Percentiles rank a stretch among this genome's conserved stretches.
These are phyloP conservation scores for Cygnus olor DNA, from an alignment of 2,797 vertebrate genomes.

Conservation along the genomic window DNA sequence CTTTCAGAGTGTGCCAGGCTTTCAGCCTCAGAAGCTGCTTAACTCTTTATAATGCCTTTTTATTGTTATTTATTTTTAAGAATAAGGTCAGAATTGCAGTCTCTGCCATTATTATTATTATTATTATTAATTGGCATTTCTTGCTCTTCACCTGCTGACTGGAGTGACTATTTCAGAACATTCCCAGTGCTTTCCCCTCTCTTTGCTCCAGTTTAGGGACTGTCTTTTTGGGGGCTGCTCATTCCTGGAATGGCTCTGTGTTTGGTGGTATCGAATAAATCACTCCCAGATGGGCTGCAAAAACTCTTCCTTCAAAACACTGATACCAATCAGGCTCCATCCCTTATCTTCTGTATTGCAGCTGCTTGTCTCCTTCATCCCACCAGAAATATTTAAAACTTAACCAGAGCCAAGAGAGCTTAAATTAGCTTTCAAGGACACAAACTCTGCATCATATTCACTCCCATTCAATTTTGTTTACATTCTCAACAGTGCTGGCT, in stretches of 20 bases:
- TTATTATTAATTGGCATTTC: not conserved
- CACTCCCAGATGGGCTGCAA: not conserved
- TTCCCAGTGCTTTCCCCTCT: not conserved
- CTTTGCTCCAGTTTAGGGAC: not conserved
- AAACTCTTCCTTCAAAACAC: constrained; percentile 51
- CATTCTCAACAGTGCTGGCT: not conserved
- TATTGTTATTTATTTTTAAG: not conserved
- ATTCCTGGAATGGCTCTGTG: not conserved
- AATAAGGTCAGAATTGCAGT: not conserved
- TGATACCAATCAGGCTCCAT: constrained; percentile 7
- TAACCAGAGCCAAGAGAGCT: constrained; percentile 9
- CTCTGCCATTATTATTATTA: not conserved
- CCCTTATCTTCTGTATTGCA: constrained; percentile 21
- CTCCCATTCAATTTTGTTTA: constrained; percentile 30
- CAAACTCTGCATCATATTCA: not conserved
- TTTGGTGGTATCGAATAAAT: constrained; percentile 38
- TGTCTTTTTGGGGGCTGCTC: not conserved
- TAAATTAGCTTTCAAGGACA: constrained; percentile 66
- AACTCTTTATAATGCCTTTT: not conserved
- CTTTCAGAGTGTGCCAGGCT: not conserved
- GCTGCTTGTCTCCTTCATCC: constrained; percentile 37
- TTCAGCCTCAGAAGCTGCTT: not conserved
- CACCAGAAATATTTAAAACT: constrained; percentile 33
- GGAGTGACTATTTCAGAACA: constrained; percentile 3
- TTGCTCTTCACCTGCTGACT: not conserved